Base-by-base conservation (phyloP, 2,113 vertebrate species). In the Brachypteracias leptosomus region DNA sequence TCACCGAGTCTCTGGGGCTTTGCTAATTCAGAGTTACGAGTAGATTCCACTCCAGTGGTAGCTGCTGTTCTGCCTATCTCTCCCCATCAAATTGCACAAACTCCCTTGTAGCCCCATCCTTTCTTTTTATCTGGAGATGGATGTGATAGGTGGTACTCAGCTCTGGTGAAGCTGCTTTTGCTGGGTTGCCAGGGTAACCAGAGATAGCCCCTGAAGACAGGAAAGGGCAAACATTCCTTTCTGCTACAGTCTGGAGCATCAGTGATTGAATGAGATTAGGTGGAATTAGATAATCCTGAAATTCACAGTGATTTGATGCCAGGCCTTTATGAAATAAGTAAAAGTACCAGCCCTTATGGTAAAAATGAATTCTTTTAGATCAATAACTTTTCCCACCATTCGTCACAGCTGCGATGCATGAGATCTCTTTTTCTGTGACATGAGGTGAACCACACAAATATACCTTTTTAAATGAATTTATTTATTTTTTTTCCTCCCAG, bases 141-240 rank as follows among this genome's bases (percentile, higher is more conserved):
- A 81, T 85, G 92, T 9, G 80, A 47, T 58, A 36, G 92, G 91
- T 87, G 84, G 85, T 84, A 16, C 90, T 83, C 15, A 9, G 47
- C 88, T 36, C 75, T 44, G 25, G 20, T 25, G 92, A 75, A 77
- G 92, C 95, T 61, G 95, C 90, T 88, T 61, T 38, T 63, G 80
- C 97, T 40, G 93, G 42, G 98, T 98, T 99, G 97, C 98, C 92
- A 98, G 98, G 98, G 98, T 97, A 98, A 99, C 98, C 38, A 21
- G 85, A 95, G 97, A 97, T 97, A 82, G 92, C 96, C 97, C 97
- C 97, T 92, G 95, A 95, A 96, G 97, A 97, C 97, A 95, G 97
- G 96, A 98, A 97, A 96, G 98, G 98, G 96, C 94, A 97, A 94
- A 92, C 96, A 94, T 97, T 97, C 94, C 96, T 93, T 88, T 94